Evolutionary conservation across 2,888 invertebrate species (phyloP).

Genomic region (Epistrophella euchroma): DNA sequence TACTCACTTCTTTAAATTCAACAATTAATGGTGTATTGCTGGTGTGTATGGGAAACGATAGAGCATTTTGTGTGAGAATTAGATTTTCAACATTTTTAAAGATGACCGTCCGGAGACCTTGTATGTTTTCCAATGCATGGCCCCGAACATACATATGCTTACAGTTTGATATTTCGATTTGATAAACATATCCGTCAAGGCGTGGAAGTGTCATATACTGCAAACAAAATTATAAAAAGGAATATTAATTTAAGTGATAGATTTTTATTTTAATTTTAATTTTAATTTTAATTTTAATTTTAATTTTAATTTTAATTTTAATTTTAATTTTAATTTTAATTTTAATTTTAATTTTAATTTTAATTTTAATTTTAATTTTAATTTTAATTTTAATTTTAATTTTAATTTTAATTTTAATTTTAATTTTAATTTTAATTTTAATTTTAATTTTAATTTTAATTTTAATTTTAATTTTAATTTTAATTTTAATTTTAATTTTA

Average conservation of each 20-base stretch:
- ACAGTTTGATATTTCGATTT: constrained; percentile 89
- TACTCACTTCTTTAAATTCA: constrained; percentile 81
- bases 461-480: too few relatives aligned
- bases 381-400: too few relatives aligned
- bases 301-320: too few relatives aligned
- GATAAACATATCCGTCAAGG: constrained; percentile 82
- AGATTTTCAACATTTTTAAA: constrained; percentile 87
- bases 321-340: too few relatives aligned
- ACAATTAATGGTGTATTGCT: constrained; percentile 81
- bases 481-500: too few relatives aligned
- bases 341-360: too few relatives aligned
- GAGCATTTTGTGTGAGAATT: constrained; percentile 86
- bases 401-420: too few relatives aligned
- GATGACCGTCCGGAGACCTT: constrained; percentile 87
- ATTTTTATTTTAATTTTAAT: constrained; percentile 1
- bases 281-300: too few relatives aligned
- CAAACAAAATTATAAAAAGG: not conserved
- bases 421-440: too few relatives aligned
- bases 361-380: too few relatives aligned
- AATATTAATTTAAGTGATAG: constrained; percentile 28
- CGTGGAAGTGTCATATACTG: constrained; percentile 87
- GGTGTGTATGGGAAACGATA: constrained; percentile 86
- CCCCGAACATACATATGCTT: constrained; percentile 86
- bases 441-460: too few relatives aligned
- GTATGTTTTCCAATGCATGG: constrained; percentile 86